Evolutionary conservation across 2,888 invertebrate genomes (phyloP).

Genomic region (Phortica magna): DNA sequence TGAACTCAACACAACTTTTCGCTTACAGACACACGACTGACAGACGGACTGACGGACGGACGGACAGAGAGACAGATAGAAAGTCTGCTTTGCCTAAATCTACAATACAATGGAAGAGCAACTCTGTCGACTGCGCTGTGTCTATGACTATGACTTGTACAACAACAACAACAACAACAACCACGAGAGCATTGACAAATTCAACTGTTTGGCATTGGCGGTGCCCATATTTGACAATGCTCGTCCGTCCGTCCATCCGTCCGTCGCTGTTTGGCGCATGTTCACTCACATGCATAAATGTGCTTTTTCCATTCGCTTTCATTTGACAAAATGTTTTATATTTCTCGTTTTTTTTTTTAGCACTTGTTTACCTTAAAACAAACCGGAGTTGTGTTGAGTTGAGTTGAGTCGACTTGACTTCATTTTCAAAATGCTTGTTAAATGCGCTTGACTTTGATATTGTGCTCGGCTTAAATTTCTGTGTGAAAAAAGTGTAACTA

Average conservation of each 20-base stretch:
- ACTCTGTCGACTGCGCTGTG: slow-evolving; percentile 2
- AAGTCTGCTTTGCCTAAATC: not conserved
- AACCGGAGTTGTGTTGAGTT: not conserved
- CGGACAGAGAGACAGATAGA: not conserved
- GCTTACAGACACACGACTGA: no score
- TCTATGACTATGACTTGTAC: not conserved
- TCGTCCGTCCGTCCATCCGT: not conserved
- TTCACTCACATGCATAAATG: slow-evolving; percentile 12
- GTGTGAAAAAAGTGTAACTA: slow-evolving; percentile 42
- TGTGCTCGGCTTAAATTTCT: slow-evolving; percentile 62
- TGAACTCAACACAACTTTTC: no score
- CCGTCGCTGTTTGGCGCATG: not conserved
- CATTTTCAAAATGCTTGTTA: slow-evolving; percentile 49
- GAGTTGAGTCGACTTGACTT: slow-evolving; percentile 41
- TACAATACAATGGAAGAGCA: not conserved
- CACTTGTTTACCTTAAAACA: not conserved
- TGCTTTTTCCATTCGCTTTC: slow-evolving; percentile 33
- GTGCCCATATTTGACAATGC: slow-evolving; percentile 1
- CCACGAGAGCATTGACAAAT: not conserved
- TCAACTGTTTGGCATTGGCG: slow-evolving; percentile 18
- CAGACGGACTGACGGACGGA: no score
- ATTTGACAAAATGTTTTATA: slow-evolving; percentile 7
- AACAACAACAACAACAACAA: slow-evolving; percentile 7
- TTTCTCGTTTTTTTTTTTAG: not conserved
- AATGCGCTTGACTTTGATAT: slow-evolving; percentile 29